A percentile compares a stretch with the other conserved stretches of the same genome.
Conservation (phyloP, 2,888 invertebrate genomes). For the Carcina quercana region DNA sequence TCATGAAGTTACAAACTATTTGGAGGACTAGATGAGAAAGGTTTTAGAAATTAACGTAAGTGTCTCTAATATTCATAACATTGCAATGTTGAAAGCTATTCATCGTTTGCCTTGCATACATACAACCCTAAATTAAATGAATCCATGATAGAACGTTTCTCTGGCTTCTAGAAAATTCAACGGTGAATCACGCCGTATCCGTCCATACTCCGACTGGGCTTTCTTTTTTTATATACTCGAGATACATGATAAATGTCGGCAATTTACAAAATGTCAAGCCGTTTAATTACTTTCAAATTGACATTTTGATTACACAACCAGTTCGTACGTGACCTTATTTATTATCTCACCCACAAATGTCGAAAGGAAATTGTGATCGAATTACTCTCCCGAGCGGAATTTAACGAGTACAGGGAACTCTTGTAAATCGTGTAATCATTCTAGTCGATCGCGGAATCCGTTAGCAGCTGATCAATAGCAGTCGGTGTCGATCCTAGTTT, state of each 20-base stretch:
- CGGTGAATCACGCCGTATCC: constrained; percentile 5
- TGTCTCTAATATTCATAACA: too few species aligned
- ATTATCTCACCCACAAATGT: background rate
- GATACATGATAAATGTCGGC: constrained; percentile 15
- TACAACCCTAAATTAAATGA: too few species aligned
- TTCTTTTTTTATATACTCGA: constrained; percentile 13
- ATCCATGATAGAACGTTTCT: constrained; percentile 21
- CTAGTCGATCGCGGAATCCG: background rate
- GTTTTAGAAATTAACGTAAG: too few species aligned
- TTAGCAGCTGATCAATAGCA: constrained; percentile 22
- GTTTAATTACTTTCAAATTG: constrained; percentile 16
- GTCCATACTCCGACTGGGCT: constrained; percentile 8
- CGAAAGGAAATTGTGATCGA: background rate
- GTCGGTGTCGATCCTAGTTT: constrained; percentile 33
- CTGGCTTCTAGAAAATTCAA: constrained; percentile 9
- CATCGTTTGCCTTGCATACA: too few species aligned
- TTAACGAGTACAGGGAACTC: background rate
- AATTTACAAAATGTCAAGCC: constrained; percentile 20
- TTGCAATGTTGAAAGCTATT: too few species aligned
- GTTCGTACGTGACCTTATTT: constrained; percentile 1
- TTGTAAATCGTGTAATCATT: background rate
- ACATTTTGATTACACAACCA: constrained; percentile 11
- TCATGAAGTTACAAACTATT: too few species aligned
- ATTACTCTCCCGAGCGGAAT: background rate
- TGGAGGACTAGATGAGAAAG: too few species aligned